A percentile compares a stretch with the other conserved stretches of the same genome.
phyloP scores from a whole-genome alignment of 2,113 vertebrate species.

The Polypterus bichir region DNA sequence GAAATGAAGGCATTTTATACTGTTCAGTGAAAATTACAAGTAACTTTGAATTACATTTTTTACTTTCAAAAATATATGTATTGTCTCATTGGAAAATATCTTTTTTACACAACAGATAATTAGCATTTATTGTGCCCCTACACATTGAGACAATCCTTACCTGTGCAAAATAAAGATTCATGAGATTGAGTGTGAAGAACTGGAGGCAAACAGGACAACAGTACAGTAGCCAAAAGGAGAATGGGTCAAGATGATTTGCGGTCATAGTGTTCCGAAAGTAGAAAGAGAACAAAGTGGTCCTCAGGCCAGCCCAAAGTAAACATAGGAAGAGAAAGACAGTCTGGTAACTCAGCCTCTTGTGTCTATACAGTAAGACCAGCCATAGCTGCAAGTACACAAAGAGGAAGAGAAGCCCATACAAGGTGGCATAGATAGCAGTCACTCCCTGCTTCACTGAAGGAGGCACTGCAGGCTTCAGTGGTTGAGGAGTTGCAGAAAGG shows the following conservation, averaged over 20 bases:
- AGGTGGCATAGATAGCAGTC: constrained; percentile 57
- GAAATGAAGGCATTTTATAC: too few species aligned
- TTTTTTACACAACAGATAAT: too few species aligned
- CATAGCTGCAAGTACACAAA: constrained; percentile 68
- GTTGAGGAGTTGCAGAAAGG: constrained; percentile 28
- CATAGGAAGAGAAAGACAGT: constrained; percentile 70
- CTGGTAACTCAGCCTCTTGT: constrained; percentile 76
- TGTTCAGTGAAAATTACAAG: too few species aligned
- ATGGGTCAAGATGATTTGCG: constrained; percentile 59
- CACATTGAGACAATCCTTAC: too few species aligned
- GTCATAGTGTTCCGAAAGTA: constrained; percentile 61
- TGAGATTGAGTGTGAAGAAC: constrained; percentile 75
- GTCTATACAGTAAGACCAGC: constrained; percentile 58
- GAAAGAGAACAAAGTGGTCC: constrained; percentile 73
- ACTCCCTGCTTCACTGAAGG: constrained; percentile 69
- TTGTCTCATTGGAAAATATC: too few species aligned
- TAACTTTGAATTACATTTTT: too few species aligned
- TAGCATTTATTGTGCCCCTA: too few species aligned
- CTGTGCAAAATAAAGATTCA: constrained; percentile 75
- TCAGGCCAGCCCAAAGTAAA: constrained; percentile 66
- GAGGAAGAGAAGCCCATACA: constrained; percentile 62
- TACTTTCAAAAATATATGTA: too few species aligned
- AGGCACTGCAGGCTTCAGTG: constrained; percentile 59
- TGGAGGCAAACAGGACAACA: constrained; percentile 75
- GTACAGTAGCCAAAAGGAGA: constrained; percentile 68